phyloP scores from a whole-genome alignment of 2,797 vertebrate species.

The Sebastes iracundus region DNA sequence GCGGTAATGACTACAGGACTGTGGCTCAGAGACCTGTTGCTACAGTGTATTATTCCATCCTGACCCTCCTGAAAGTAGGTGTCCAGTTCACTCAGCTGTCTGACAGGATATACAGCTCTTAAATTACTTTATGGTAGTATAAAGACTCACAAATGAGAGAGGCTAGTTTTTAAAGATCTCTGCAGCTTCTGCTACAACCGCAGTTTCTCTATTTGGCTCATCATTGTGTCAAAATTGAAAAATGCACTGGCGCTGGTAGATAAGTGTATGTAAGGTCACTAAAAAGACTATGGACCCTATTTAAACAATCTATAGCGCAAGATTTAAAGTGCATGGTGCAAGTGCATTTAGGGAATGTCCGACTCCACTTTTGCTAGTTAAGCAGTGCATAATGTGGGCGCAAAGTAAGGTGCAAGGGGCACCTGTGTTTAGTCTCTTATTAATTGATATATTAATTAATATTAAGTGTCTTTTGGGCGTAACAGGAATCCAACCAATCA shows the following conservation, averaged over 20 bases:
- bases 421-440: no score
- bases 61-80: conserved; percentile 4
- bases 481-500: no score
- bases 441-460: no score
- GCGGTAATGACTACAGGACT: neutral
- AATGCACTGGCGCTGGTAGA: neutral
- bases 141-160: neutral
- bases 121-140: neutral
- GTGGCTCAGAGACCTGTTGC: neutral
- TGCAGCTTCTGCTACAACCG: neutral
- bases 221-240: neutral
- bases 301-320: no score
- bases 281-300: neutral
- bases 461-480: no score
- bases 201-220: neutral
- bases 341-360: no score
- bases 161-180: neutral
- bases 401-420: no score
- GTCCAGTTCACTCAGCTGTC: conserved; percentile 1
- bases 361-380: no score
- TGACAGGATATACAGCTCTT: neutral
- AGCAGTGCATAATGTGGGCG: no score
- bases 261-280: neutral
- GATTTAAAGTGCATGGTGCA: no score
- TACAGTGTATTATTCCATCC: neutral